These are phyloP conservation scores for Poliocrania exsul DNA, from an alignment of 2,797 vertebrate species.

Conservation along the genomic window DNA sequence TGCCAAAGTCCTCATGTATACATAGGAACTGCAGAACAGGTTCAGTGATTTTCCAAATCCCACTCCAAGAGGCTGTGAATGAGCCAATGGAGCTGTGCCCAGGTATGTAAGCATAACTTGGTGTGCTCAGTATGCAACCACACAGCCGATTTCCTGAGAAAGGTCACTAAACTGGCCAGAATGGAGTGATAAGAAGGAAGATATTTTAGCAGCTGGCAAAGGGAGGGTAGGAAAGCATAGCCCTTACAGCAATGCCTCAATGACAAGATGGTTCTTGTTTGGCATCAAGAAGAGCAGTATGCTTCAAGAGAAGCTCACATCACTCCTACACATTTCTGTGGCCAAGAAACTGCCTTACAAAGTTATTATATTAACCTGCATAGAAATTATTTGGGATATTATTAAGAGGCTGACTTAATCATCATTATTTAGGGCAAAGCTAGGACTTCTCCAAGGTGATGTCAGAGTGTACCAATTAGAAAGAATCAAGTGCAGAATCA, in stretches of 20 bases:
- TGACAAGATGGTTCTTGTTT: background rate
- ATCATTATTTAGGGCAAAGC: conserved; percentile 14
- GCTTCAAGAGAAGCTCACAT: background rate
- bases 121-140: background rate
- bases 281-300: background rate
- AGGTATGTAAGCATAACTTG: accelerated
- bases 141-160: background rate
- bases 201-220: background rate
- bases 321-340: background rate
- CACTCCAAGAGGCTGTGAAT: background rate
- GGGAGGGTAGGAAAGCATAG: background rate
- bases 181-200: background rate
- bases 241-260: background rate
- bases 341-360: conserved; percentile 20
- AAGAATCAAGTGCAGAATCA: background rate
- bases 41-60: background rate
- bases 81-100: background rate
- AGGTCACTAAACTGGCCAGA: background rate
- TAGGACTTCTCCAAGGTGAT: conserved; percentile 28
- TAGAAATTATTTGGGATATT: conserved; percentile 3
- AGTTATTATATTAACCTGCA: conserved; percentile 3
- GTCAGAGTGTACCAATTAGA: conserved; percentile 18
- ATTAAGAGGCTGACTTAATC: conserved; percentile 19
- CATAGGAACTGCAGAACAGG: background rate
- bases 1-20: background rate